phyloP scores from a whole-genome alignment of 1,140 invertebrate species.

The Tetramorium simillimum region DNA sequence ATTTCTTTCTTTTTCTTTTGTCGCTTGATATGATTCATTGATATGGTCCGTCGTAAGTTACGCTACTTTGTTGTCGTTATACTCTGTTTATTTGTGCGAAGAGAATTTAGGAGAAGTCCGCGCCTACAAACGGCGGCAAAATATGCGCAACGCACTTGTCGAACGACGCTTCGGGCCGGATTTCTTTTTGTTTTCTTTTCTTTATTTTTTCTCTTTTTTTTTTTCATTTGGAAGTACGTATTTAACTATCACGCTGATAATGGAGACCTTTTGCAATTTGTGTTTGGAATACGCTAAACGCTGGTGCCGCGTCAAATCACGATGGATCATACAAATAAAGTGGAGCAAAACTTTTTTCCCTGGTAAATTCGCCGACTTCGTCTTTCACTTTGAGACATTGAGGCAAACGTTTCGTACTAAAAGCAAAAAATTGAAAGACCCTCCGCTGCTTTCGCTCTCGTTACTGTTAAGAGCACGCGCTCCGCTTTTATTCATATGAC shows the following conservation, averaged over 20 bases:
- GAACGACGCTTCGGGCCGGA: slow-evolving; percentile 43
- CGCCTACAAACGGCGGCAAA: not conserved
- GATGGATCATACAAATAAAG: slow-evolving; percentile 28
- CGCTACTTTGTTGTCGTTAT: slow-evolving; percentile 47
- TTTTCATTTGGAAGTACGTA: slow-evolving; percentile 7
- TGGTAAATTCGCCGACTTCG: not conserved
- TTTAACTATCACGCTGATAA: slow-evolving; percentile 35
- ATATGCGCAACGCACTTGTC: slow-evolving; percentile 24
- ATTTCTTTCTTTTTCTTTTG: slow-evolving; percentile 8
- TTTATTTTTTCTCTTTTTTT: not conserved
- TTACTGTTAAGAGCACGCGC: not conserved
- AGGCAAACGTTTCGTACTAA: not conserved
- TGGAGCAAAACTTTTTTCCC: not conserved
- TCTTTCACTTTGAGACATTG: not conserved
- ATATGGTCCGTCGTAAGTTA: slow-evolving; percentile 66
- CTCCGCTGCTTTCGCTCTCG: not conserved
- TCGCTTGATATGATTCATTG: slow-evolving; percentile 57
- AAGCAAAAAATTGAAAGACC: not conserved
- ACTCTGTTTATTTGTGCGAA: slow-evolving; percentile 44
- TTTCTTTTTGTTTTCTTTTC: not conserved
- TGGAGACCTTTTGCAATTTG: slow-evolving; percentile 16
- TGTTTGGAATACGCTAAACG: slow-evolving; percentile 37
- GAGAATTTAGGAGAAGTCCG: slow-evolving; percentile 20
- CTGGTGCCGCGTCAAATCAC: not conserved
- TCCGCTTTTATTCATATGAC: slow-evolving; percentile 34